A percentile compares a stretch with the other conserved stretches of the same genome.
Conservation (phyloP, 92 coral and sea anemone genomes). For the Desmophyllum pertusum region DNA sequence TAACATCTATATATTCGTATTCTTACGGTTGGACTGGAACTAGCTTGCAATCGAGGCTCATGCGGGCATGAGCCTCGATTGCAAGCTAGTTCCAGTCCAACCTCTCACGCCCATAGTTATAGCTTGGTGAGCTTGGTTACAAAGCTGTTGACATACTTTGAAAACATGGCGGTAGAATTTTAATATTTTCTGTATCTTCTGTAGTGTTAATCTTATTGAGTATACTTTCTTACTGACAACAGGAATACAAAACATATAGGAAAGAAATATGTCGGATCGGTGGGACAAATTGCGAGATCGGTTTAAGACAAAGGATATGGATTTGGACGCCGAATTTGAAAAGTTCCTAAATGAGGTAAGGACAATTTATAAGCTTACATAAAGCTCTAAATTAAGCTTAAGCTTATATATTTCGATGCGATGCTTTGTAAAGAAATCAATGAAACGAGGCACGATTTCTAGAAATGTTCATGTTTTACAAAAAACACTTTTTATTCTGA, state of each 20-base stretch:
- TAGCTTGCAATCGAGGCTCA: too few species aligned
- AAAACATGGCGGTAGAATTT: conserved; percentile 44
- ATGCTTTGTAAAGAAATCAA: too few species aligned
- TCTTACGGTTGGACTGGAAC: too few species aligned
- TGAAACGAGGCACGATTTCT: too few species aligned
- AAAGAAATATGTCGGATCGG: conserved; percentile 66
- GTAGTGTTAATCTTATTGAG: background rate
- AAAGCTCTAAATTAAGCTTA: too few species aligned
- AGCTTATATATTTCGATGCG: too few species aligned
- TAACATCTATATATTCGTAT: too few species aligned
- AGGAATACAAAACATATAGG: background rate
- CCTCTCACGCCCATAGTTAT: background rate
- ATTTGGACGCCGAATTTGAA: conserved; percentile 97
- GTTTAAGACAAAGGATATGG: conserved; percentile 70
- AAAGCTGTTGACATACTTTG: conserved; percentile 44
- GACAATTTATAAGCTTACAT: too few species aligned
- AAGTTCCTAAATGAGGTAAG: conserved; percentile 96
- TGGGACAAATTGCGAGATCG: conserved; percentile 81
- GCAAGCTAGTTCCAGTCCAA: too few species aligned
- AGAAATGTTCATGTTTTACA: too few species aligned
- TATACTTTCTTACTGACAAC: background rate
- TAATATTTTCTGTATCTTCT: background rate
- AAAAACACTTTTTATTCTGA: too few species aligned
- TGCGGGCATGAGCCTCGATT: too few species aligned
- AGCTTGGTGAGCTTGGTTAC: conserved; percentile 48